Conservation (phyloP, 2,888 invertebrate genomes). For the Eledone cirrhosa region DNA sequence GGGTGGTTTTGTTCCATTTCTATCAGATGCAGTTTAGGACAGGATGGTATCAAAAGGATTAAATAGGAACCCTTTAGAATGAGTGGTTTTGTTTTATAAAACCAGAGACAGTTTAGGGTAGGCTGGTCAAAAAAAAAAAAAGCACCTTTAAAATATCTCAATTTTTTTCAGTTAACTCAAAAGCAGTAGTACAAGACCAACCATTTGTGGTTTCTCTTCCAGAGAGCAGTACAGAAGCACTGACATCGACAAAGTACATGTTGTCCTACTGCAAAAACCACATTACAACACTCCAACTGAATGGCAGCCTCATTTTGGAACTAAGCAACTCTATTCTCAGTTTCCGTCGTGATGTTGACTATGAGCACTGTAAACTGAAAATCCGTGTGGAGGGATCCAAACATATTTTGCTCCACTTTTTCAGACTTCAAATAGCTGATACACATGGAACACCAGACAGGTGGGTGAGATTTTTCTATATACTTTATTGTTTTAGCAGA, state of each 20-base stretch:
- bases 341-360: neutral
- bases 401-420: slow-evolving; percentile 10
- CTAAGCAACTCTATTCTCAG: neutral
- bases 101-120: no score
- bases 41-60: no score
- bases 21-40: no score
- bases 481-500: neutral
- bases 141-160: no score
- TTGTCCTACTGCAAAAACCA: neutral
- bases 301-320: slow-evolving; percentile 25
- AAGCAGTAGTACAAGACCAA: no score
- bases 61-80: no score
- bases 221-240: slow-evolving; percentile 4
- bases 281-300: neutral
- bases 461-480: neutral
- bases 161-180: no score
- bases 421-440: slow-evolving; percentile 15
- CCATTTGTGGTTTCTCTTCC: neutral
- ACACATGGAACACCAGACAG: slow-evolving; percentile 18
- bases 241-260: slow-evolving; percentile 1
- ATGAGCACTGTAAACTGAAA: slow-evolving; percentile 9
- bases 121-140: neutral
- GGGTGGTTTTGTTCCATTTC: no score
- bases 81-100: no score
- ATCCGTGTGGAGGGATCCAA: neutral